These are phyloP conservation scores for Pardosa pseudoannulata DNA, from an alignment of 2,888 invertebrate species.

Conservation along the genomic window DNA sequence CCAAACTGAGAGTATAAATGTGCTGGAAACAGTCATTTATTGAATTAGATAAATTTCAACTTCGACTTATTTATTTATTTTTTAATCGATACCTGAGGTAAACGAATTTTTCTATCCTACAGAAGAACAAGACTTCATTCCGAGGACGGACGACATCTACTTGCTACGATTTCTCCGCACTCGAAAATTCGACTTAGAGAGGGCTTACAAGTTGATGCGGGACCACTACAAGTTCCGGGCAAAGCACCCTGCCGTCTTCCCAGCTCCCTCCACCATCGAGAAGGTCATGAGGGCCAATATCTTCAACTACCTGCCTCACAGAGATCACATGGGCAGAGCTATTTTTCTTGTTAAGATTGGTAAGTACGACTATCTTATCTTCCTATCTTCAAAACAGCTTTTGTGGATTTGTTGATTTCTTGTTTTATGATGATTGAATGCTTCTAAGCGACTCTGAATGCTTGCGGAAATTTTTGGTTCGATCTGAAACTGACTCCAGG, in stretches of 20 bases:
- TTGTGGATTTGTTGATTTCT: too few relatives aligned
- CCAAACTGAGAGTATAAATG: too few relatives aligned
- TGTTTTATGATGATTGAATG: too few relatives aligned
- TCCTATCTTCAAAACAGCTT: too few relatives aligned
- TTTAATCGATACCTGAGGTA: too few relatives aligned
- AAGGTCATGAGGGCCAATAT: constrained; percentile 76
- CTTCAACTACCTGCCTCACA: constrained; percentile 75
- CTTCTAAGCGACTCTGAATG: too few relatives aligned
- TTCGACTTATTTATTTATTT: too few relatives aligned
- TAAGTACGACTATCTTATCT: constrained; percentile 25
- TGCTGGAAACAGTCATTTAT: too few relatives aligned
- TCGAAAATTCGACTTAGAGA: constrained; percentile 55
- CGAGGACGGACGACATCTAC: constrained; percentile 53
- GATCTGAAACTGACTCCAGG: too few relatives aligned
- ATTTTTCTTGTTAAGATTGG: constrained; percentile 42
- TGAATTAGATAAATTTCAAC: too few relatives aligned
- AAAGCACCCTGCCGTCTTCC: constrained; percentile 31
- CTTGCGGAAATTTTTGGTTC: too few relatives aligned
- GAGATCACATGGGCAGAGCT: constrained; percentile 57
- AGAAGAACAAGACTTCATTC: constrained; percentile 32
- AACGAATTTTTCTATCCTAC: too few relatives aligned
- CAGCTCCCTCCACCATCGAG: constrained; percentile 76
- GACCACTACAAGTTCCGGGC: constrained; percentile 57
- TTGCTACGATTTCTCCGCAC: constrained; percentile 54
- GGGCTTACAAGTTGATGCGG: constrained; percentile 25